Percentiles rank a stretch among this genome's conserved stretches.
Conservation (phyloP, 2,888 invertebrate species). For the Cheiracanthium punctorium region DNA sequence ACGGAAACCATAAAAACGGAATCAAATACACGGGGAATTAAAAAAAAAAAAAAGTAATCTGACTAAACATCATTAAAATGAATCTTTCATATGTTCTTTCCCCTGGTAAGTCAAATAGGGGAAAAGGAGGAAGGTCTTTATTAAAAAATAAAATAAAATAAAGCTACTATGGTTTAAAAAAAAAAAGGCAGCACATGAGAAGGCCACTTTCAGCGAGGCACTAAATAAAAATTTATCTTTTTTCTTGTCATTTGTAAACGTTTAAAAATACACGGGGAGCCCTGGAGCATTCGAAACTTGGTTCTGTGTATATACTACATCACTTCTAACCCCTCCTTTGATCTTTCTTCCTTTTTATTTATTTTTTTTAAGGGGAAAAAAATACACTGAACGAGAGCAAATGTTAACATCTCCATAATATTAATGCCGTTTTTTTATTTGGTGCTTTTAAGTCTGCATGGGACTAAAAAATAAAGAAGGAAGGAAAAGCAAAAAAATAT, state of each 20-base stretch:
- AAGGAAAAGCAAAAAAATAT: too few relatives aligned
- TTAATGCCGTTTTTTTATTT: background rate
- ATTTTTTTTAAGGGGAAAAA: too few relatives aligned
- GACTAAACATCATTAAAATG: constrained; percentile 46
- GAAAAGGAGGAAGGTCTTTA: background rate
- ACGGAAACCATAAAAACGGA: background rate
- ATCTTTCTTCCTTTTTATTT: background rate
- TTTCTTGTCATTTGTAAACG: background rate
- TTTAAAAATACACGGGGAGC: background rate
- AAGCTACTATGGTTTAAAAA: too few relatives aligned
- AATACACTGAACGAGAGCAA: background rate
- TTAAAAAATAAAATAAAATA: too few relatives aligned
- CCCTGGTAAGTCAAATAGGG: background rate
- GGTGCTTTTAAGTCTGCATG: background rate
- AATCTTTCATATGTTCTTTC: constrained; percentile 5
- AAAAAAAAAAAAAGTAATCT: too few relatives aligned
- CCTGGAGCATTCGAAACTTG: background rate
- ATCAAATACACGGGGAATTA: background rate
- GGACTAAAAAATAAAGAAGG: background rate
- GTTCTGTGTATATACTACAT: background rate
- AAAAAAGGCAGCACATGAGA: too few relatives aligned
- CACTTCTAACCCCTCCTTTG: background rate
- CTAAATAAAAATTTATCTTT: background rate
- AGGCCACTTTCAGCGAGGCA: too few relatives aligned
- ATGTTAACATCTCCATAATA: background rate